Base-by-base conservation (phyloP, 2,797 vertebrate species). In the Cuniculus paca region DNA sequence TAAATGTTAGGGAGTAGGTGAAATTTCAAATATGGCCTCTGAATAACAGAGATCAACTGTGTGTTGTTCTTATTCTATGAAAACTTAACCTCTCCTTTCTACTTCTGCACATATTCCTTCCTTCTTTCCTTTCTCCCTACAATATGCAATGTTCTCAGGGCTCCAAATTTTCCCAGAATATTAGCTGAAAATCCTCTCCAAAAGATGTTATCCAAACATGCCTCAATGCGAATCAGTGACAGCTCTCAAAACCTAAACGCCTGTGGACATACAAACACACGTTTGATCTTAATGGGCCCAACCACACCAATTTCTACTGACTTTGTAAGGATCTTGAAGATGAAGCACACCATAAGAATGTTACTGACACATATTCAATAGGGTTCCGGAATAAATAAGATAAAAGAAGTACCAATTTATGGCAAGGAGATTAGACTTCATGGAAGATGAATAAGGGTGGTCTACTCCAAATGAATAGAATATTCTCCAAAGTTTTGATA, bases 191-290 rank as follows among this genome's bases (percentile, higher is more conserved):
- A 56, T 63, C 65, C 86, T 96, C 94, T 97, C 84, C 84, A 88
- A 92, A 61, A 88, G 91, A n/a, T 79, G n/a, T 36, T 84, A 97
- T 90, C 10, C 95, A 96, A 22, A 93, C n/a, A 58, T 19, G 7
- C 4, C 22, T 96, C 81, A 17, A 3, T 42, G 24, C n/a, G 95
- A 94, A 78, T 92, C 70, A 75, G 90, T 74, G 80, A 78, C 7
- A 79, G 80, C n/a, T 19, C 90, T 83, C 45, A 45, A 1, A 0
- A 83, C 54, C 78, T 17, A 36, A 39, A 80, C n/a, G 65, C 36
- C 28, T 61, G 58, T 85, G 42, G 50, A 31, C 39, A 68, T 39
- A 42, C 28, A 58, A 52, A 58, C 26, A 16, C 52, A 42, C 50
- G 75, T 95, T 92, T 92, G n/a, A 75, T 60, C 19, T 92, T 28